Percentiles rank a stretch among this genome's conserved stretches.
Conservation (phyloP, 2,888 invertebrate species). For the Agrotis segetum region DNA sequence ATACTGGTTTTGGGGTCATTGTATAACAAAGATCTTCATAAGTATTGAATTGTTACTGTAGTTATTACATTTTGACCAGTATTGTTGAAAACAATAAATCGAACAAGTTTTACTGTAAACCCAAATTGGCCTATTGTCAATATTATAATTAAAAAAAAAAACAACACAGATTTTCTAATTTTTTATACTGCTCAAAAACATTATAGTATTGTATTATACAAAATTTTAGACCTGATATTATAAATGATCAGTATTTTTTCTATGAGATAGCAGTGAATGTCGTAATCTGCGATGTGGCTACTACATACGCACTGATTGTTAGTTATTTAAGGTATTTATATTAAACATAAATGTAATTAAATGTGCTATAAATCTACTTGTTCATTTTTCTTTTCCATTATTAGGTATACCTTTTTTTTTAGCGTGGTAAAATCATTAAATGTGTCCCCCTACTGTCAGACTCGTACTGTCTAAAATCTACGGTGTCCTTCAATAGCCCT, state of each 20-base stretch:
- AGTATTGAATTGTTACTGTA: neutral
- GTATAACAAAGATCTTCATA: neutral
- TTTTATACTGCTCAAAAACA: constrained; percentile 47
- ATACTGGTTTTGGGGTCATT: constrained; percentile 35
- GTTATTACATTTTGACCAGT: neutral
- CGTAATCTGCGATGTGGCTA: constrained; percentile 57
- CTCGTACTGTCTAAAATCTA: too few species aligned
- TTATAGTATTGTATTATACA: constrained; percentile 30
- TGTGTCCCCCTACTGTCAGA: too few species aligned
- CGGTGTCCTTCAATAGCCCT: too few species aligned
- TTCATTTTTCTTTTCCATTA: neutral
- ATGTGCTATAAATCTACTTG: constrained; percentile 40
- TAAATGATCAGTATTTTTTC: constrained; percentile 50
- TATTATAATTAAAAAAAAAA: neutral
- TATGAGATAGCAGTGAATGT: constrained; percentile 31
- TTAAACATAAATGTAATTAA: constrained; percentile 52
- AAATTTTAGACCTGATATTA: constrained; percentile 32
- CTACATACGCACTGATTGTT: constrained; percentile 57
- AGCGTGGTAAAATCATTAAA: too few species aligned
- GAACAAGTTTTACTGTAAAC: neutral
- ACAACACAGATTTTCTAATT: neutral
- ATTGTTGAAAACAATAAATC: neutral
- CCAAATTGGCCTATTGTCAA: constrained; percentile 37
- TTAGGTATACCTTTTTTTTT: too few species aligned
- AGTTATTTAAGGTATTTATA: constrained; percentile 46